Percentiles rank a stretch among this genome's conserved stretches.
Evolutionary conservation across 2,797 vertebrate genomes (phyloP).

Genomic region (Ciconia nigra): DNA sequence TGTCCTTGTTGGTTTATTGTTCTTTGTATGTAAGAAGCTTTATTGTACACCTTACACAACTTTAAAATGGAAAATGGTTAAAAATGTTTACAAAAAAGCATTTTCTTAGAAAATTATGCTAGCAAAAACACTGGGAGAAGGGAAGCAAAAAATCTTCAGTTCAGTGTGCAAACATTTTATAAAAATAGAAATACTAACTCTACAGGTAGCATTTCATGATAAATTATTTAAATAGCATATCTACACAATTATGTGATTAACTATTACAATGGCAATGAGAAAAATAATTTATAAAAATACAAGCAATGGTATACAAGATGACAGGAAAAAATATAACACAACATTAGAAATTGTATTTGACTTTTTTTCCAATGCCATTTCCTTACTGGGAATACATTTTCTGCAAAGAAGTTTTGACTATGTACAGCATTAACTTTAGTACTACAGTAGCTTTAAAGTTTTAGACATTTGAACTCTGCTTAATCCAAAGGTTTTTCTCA

Average conservation of each 20-base stretch:
- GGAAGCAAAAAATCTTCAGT: slow-evolving; percentile 85
- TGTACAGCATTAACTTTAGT: slow-evolving; percentile 90
- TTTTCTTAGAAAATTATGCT: slow-evolving; percentile 82
- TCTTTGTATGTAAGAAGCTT: slow-evolving; percentile 86
- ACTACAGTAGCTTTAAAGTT: slow-evolving; percentile 88
- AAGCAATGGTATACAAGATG: slow-evolving; percentile 85
- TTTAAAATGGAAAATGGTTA: slow-evolving; percentile 86
- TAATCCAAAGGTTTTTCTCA: slow-evolving; percentile 84
- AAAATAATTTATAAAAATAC: slow-evolving; percentile 97
- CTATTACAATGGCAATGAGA: slow-evolving; percentile 87
- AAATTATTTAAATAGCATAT: slow-evolving; percentile 99
- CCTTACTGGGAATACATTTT: slow-evolving; percentile 78
- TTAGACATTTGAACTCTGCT: slow-evolving; percentile 86
- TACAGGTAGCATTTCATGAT: slow-evolving; percentile 93
- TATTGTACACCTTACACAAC: slow-evolving; percentile 86
- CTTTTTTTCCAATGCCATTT: slow-evolving; percentile 81
- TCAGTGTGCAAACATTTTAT: slow-evolving; percentile 99
- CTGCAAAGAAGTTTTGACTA: slow-evolving; percentile 88
- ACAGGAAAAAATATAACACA: slow-evolving; percentile 73
- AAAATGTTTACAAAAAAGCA: slow-evolving; percentile 91
- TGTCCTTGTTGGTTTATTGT: slow-evolving; percentile 86
- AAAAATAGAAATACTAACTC: slow-evolving; percentile 96
- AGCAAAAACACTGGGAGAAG: slow-evolving; percentile 71
- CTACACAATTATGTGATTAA: slow-evolving; percentile 92
- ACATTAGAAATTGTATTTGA: slow-evolving; percentile 73